Conservation (phyloP, 2,888 invertebrate genomes). For the Perdita meconis region DNA sequence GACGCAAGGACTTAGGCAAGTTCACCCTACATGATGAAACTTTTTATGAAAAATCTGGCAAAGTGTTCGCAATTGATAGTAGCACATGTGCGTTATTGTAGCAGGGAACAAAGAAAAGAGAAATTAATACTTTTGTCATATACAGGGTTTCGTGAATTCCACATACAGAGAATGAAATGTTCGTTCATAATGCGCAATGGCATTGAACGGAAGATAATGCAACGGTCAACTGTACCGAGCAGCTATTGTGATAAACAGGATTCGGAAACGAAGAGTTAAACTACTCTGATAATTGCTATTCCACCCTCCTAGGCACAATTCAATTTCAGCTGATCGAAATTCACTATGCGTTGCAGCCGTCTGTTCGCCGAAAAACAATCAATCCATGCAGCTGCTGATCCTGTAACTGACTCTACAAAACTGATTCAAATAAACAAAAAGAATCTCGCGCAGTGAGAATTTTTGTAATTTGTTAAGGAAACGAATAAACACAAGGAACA, state of each 20-base stretch:
- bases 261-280: constrained; percentile 44
- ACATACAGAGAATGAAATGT: neutral
- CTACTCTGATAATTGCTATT: constrained; percentile 54
- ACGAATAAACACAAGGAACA: neutral
- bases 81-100: too few species aligned
- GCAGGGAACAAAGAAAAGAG: too few species aligned
- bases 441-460: neutral
- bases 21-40: too few species aligned
- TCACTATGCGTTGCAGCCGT: constrained; percentile 18
- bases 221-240: neutral
- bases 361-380: constrained; percentile 13
- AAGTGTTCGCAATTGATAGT: too few species aligned
- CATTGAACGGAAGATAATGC: neutral
- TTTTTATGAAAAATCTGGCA: too few species aligned
- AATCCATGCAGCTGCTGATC: neutral
- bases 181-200: neutral
- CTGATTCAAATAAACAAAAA: neutral
- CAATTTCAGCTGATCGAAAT: constrained; percentile 45
- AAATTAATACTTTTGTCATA: neutral
- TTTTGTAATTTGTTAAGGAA: neutral
- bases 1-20: too few species aligned
- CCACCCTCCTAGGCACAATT: constrained; percentile 38
- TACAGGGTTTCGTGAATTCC: too few species aligned
- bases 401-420: constrained; percentile 13
- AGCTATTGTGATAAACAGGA: constrained; percentile 4